These are phyloP conservation scores for Stichopus horrens DNA, from an alignment of 53 echinoderm and acorn worm genomes.

Conservation along the genomic window DNA sequence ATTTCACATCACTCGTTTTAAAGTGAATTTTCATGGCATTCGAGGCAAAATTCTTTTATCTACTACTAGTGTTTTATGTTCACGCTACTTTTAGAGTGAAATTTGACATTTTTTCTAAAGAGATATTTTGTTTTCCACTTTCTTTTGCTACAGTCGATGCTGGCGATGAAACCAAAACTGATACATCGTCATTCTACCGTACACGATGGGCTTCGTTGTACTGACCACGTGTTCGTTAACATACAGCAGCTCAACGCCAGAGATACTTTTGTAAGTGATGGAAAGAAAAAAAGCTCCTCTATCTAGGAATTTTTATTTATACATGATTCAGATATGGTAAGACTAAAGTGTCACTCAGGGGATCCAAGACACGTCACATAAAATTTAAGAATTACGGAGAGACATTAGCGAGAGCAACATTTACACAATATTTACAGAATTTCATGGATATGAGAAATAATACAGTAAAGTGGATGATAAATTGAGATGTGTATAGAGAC, in stretches of 20 bases:
- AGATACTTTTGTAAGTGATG: slow-evolving; percentile 79
- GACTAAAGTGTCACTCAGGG: background rate
- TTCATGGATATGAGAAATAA: no score
- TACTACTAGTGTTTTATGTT: no score
- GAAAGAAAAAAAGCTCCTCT: background rate
- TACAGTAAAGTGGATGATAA: no score
- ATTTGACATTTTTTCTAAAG: no score
- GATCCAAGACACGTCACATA: no score
- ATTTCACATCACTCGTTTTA: no score
- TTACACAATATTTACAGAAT: no score
- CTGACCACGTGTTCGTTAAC: slow-evolving; percentile 61
- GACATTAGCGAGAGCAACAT: no score
- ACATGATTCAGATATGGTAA: background rate
- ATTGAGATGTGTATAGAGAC: no score
- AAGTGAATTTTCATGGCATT: no score
- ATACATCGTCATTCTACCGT: background rate
- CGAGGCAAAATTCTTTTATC: no score
- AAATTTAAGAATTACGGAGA: no score
- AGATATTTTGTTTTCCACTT: background rate
- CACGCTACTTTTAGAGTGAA: background rate
- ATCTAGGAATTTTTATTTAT: background rate
- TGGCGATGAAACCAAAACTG: background rate
- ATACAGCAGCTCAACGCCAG: slow-evolving; percentile 60
- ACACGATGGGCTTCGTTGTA: background rate
- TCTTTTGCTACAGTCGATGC: background rate